Evolutionary conservation across 2,113 vertebrate species (phyloP).

Genomic region (Oncorhynchus tshawytscha): DNA sequence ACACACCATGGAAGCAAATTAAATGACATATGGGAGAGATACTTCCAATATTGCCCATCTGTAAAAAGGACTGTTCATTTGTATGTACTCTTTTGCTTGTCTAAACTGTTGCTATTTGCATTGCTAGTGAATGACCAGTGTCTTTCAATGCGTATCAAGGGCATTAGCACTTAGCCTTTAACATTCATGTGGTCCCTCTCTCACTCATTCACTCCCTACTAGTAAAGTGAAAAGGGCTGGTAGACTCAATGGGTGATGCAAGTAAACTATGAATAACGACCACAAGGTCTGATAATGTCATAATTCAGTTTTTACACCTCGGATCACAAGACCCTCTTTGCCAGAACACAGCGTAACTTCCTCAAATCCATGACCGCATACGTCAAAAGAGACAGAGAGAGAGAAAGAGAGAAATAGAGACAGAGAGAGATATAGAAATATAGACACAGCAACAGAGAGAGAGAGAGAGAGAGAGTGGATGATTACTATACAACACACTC

Average conservation of each 20-base stretch:
- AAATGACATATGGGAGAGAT: neutral
- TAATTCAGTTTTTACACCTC: neutral
- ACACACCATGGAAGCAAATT: neutral
- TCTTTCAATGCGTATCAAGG: neutral
- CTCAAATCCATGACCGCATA: conserved; percentile 8
- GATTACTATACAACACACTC: neutral
- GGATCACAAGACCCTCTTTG: conserved; percentile 44
- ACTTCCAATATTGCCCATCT: neutral
- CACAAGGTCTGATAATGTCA: conserved; percentile 4
- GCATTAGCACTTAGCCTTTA: neutral
- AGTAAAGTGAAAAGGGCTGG: neutral
- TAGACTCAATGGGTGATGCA: neutral
- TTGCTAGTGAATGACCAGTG: neutral
- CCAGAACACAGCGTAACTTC: neutral
- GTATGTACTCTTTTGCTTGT: neutral
- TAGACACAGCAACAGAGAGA: no score
- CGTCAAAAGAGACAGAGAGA: neutral
- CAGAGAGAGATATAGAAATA: no score
- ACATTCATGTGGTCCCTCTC: neutral
- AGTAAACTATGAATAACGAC: neutral
- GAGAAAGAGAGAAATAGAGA: neutral
- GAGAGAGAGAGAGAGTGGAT: neutral
- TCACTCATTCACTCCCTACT: neutral
- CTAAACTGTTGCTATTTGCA: neutral
- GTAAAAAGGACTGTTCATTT: neutral